Base-by-base conservation (phyloP, 2,888 invertebrate species). In the Macaria liturata region DNA sequence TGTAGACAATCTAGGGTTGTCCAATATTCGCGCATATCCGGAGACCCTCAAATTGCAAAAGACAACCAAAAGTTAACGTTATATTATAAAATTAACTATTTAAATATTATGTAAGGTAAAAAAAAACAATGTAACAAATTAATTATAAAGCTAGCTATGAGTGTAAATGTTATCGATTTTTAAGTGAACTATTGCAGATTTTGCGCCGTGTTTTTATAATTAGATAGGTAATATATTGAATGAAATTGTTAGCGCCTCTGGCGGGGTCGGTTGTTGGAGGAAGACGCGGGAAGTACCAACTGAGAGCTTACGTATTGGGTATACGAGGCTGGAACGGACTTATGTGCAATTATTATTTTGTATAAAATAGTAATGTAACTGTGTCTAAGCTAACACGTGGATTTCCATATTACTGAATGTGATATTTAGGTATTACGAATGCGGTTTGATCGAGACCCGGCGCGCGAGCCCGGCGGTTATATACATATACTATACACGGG, bases 181-280 rank as follows among this genome's bases (percentile, higher is more conserved):
- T 91, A 90, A 91, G 90, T 91, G 84, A 85, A 86, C 85, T 84
- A 88, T 87, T 89, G 88, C 87, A 90, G 83, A 86, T 89, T 89
- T 91, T 90, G 91, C 88, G 92, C 90, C 88, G 88, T 86, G 90
- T 91, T 92, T 91, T 91, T 91, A 89, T 91, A 92, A 89, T 90
- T 92, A 92, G 92, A 90, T 92, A 92, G 92, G 92, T 91, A 91
- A 92, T 91, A 91, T 91, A 91, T 91, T 91, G 91, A 91, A 92
- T 88, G 91, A 89, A 89, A 90, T 90, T 86, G 88, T 86, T 88
- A 86, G 86, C 83, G 86, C 83, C 20, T 84, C 81, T 79, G 86
- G 84, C 81, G 81, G 80, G 47, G 78, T 80, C 77, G 83, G 81
- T 78, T 80, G 81, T 80, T 79, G 78, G 76, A 65, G 64, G 69